phyloP scores from a whole-genome alignment of 2,888 invertebrate genomes.

The Smittia sp. region DNA sequence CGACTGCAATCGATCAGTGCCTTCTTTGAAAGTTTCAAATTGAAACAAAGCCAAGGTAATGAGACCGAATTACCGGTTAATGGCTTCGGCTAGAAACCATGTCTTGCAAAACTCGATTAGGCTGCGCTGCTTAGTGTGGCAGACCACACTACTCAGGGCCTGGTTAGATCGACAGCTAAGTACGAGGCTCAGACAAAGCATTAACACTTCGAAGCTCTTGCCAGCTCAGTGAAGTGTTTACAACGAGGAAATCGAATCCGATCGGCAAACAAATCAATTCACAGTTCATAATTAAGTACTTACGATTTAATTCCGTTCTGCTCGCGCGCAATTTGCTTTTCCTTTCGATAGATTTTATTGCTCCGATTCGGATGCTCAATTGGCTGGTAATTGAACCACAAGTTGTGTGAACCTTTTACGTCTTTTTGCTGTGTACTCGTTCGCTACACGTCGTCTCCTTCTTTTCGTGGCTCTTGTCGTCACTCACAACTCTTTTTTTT shows the following conservation, averaged over 20 bases:
- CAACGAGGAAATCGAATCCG: neutral
- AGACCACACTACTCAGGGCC: no score
- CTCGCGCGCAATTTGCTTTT: neutral
- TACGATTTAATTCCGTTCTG: slow-evolving; percentile 10
- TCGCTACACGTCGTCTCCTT: slow-evolving; percentile 13
- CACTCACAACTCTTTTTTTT: slow-evolving; percentile 18
- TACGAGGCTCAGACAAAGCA: no score
- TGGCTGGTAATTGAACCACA: slow-evolving; percentile 19
- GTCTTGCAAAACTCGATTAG: no score
- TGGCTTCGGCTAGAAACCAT: no score
- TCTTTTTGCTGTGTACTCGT: neutral
- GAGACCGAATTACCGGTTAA: neutral
- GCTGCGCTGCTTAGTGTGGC: no score
- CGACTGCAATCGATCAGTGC: no score
- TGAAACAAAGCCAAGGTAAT: no score
- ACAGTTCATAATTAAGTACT: slow-evolving; percentile 26
- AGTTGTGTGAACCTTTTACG: neutral
- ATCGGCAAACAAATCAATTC: slow-evolving; percentile 9
- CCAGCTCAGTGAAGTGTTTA: neutral
- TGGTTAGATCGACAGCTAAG: no score
- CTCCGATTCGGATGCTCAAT: neutral
- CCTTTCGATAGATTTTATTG: neutral
- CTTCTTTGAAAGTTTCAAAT: no score
- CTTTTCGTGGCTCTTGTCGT: slow-evolving; percentile 24
- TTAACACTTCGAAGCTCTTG: no score